These are phyloP conservation scores for Drosophila dives DNA, from an alignment of 2,888 invertebrate species.

Conservation along the genomic window DNA sequence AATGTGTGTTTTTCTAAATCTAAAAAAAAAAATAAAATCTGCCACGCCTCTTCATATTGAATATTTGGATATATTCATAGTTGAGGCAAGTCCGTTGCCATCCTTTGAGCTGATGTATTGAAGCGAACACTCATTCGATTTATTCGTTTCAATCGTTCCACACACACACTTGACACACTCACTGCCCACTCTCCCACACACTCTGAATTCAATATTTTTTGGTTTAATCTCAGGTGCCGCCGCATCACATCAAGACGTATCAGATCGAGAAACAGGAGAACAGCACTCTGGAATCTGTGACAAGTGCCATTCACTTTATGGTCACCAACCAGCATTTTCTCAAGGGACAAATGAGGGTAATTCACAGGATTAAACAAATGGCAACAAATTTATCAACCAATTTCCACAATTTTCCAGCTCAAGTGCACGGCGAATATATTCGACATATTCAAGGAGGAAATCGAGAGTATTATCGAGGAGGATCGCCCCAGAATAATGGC, in stretches of 20 bases:
- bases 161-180: conserved; percentile 43
- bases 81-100: conserved; percentile 4
- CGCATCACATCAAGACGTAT: conserved; percentile 84
- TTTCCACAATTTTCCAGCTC: conserved; percentile 64
- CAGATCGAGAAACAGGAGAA: conserved; percentile 83
- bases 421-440: conserved; percentile 84
- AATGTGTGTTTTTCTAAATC: conserved; percentile 11
- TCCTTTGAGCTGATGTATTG: conserved; percentile 35
- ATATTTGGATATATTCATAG: conserved; percentile 73
- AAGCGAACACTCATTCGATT: conserved; percentile 23
- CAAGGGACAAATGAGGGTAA: conserved; percentile 83
- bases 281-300: conserved; percentile 83
- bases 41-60: conserved; percentile 30
- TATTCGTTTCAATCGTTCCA: conserved; percentile 7
- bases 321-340: conserved; percentile 84
- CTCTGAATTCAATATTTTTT: conserved; percentile 13
- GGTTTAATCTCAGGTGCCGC: conserved; percentile 76
- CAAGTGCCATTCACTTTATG: conserved; percentile 83
- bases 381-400: background rate
- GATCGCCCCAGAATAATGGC: conserved; percentile 85
- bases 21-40: conserved; percentile 13
- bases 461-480: conserved; percentile 84
- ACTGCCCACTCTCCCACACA: conserved; percentile 1
- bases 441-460: conserved; percentile 84
- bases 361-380: background rate